phyloP scores from a whole-genome alignment of 2,888 invertebrate genomes.

The Sturmia bella region DNA sequence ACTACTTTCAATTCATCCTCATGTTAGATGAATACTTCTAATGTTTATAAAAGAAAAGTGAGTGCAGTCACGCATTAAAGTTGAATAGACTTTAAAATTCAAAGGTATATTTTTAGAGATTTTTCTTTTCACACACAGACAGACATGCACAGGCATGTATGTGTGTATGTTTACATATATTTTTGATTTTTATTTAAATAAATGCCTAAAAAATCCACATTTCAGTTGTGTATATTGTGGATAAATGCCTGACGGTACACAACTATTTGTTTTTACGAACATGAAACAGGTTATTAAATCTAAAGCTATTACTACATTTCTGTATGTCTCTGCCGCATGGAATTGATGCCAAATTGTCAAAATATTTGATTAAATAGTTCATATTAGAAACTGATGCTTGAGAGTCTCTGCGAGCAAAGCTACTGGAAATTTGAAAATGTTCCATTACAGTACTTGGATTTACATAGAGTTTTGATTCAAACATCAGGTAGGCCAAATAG shows the following conservation, averaged over 20 bases:
- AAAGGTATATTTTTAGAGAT: slow-evolving; percentile 41
- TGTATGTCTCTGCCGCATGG: slow-evolving; percentile 72
- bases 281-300: slow-evolving; percentile 3
- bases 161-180: not conserved
- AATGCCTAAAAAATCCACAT: not conserved
- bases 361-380: slow-evolving; percentile 73
- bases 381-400: not conserved
- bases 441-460: not conserved
- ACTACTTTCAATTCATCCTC: too few species aligned
- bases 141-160: not conserved
- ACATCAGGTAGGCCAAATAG: slow-evolving; percentile 74
- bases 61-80: slow-evolving; percentile 39
- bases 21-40: too few species aligned
- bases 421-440: not conserved
- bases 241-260: not conserved
- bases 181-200: slow-evolving; percentile 1
- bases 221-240: not conserved
- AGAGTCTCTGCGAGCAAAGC: slow-evolving; percentile 3
- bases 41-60: too few species aligned
- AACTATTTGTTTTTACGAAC: slow-evolving; percentile 19
- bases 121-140: not conserved
- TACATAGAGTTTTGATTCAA: slow-evolving; percentile 62
- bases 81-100: slow-evolving; percentile 36
- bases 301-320: slow-evolving; percentile 63
- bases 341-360: slow-evolving; percentile 73